Base-by-base conservation (phyloP, 1,140 invertebrate species). In the Drosophila kurseongensis region DNA sequence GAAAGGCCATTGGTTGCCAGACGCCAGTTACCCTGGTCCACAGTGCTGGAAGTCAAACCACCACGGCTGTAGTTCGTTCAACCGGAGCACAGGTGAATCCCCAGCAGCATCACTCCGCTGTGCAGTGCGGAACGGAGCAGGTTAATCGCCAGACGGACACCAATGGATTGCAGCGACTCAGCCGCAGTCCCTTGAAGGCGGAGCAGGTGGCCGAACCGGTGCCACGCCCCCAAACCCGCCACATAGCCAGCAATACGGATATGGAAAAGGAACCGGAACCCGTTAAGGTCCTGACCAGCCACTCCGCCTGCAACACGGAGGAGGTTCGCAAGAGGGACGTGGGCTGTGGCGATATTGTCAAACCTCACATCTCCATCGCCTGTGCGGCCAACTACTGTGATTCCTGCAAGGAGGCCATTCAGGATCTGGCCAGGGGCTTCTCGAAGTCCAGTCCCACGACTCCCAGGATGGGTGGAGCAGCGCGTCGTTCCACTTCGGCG, bases 321-420 rank as follows among this genome's bases (percentile, higher is more conserved):
- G 65, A 84, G 47, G 76, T 92, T 7, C 73, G 75, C 8, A 90
- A 85, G 14, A 60, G 85, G n/a, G 94, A 95, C 54, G 94, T 94
- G 1, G 94, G 93, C 9, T 94, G 94, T 23, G 94, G 94, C 0
- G 93, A 94, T 12, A 93, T 93, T 4, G 78, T 94, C 0, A 94
- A 93, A 60, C 93, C 93, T 2, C 93, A 94, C 51, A 94, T 94
- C 40, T 92, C 92, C 0, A 93, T 94, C n/a, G 91, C 93, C 4
- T 93, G 93, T 65, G 92, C 93, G 50, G 93, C 94, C 40, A 94
- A 94, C 75, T 94, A 95, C 62, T 95, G 95, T 92, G 95, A 95
- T 80, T 95, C 95, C 73, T 95, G 95, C 84, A 95, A 95, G 77
- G 94, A 94, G 58, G 93, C 93, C 10, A 95, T 95, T 32, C 94